These are phyloP conservation scores for Sapayoa aenigma DNA, from an alignment of 2,113 vertebrate species.

Conservation along the genomic window DNA sequence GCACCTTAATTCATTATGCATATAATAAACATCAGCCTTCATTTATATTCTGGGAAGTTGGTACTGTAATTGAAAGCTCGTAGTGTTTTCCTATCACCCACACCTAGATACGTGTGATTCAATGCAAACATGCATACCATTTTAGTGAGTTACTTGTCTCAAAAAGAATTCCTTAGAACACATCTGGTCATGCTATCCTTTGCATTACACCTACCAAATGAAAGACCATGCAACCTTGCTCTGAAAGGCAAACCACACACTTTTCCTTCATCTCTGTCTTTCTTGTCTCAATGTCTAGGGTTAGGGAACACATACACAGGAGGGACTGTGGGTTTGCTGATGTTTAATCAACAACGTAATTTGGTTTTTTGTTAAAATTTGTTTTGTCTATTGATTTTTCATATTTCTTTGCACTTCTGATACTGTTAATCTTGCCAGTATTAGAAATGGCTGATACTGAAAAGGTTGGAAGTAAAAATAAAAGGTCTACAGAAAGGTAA, in stretches of 20 bases:
- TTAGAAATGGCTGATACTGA: not conserved
- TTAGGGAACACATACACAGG: not conserved
- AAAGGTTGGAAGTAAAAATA: not conserved
- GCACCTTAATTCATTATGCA: not conserved
- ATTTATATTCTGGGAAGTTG: not conserved
- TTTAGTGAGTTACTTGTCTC: not conserved
- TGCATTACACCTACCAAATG: not conserved
- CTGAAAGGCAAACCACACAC: not conserved
- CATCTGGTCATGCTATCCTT: not conserved
- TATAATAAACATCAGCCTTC: not conserved
- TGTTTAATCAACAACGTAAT: not conserved
- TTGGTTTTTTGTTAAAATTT: not conserved
- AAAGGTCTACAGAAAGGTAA: not conserved
- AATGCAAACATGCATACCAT: not conserved
- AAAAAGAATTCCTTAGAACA: not conserved
- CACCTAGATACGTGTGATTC: not conserved
- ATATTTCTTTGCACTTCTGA: not conserved
- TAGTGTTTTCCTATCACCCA: not conserved
- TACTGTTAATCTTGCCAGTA: not conserved
- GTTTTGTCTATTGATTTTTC: not conserved
- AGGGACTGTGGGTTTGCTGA: not conserved
- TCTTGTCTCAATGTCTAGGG: not conserved
- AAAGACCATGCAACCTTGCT: not conserved
- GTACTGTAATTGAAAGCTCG: not conserved
- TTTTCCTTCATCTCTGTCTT: not conserved